A percentile compares a stretch with the other conserved stretches of the same genome.
phyloP scores from a whole-genome alignment of 2,797 vertebrate genomes.

The Pseudochaenichthys georgianus region DNA sequence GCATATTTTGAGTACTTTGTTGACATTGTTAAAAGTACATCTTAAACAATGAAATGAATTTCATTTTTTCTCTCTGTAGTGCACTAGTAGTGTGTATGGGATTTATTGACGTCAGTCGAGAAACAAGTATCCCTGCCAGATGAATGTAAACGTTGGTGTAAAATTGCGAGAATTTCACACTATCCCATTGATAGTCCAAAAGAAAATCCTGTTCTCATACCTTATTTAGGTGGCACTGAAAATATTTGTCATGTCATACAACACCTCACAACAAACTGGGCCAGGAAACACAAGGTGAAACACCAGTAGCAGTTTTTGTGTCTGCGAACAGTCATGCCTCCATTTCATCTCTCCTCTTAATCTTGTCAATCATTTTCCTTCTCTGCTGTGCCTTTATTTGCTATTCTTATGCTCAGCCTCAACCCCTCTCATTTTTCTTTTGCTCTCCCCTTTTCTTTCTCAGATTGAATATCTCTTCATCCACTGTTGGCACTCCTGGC shows the following conservation, averaged over 20 bases:
- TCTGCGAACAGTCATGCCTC: not conserved
- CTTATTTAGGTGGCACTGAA: not conserved
- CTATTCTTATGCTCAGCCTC: not conserved
- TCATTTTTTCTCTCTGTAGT: not conserved
- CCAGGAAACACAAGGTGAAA: not conserved
- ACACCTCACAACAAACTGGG: not conserved
- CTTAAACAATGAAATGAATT: not conserved
- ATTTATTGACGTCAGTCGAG: constrained; percentile 10
- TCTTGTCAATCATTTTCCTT: constrained; percentile 5
- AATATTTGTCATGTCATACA: not conserved
- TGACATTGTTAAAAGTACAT: not conserved
- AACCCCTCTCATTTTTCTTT: not conserved
- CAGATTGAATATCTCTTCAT: constrained; percentile 65
- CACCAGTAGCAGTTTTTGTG: not conserved
- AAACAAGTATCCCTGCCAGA: not conserved
- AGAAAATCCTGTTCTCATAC: not conserved
- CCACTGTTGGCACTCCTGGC: constrained; percentile 23
- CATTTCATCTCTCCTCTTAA: constrained; percentile 4
- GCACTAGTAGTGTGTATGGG: not conserved
- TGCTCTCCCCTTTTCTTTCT: constrained; percentile 13
- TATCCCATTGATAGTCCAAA: not conserved
- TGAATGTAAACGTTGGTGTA: not conserved
- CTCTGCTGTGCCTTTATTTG: not conserved
- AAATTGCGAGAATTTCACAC: not conserved
- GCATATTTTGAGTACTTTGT: not conserved